Conservation (phyloP, 2,797 vertebrate genomes). For the Iguana delicatissima region DNA sequence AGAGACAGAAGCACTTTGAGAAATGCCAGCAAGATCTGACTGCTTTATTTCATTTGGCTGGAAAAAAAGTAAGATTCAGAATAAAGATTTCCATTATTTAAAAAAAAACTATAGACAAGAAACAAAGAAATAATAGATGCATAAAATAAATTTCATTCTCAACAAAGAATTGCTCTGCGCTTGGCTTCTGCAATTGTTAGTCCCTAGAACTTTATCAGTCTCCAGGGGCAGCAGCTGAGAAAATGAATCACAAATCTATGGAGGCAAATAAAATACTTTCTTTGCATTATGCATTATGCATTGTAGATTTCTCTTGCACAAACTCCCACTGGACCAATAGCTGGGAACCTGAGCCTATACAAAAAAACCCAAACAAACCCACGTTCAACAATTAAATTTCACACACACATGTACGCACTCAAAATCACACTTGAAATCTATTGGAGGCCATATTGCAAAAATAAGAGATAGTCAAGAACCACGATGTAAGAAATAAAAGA, state of each 20-base stretch:
- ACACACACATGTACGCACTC: background rate
- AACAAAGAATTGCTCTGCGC: background rate
- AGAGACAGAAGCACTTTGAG: slow-evolving; percentile 18
- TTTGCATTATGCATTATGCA: slow-evolving; percentile 48
- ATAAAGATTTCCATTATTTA: slow-evolving; percentile 22
- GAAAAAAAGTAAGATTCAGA: slow-evolving; percentile 32
- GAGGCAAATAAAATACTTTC: slow-evolving; percentile 57
- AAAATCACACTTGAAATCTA: background rate
- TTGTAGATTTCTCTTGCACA: slow-evolving; percentile 28
- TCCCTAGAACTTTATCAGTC: slow-evolving; percentile 36
- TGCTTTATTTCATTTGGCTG: slow-evolving; percentile 28
- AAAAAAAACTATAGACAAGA: slow-evolving; percentile 3
- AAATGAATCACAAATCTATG: slow-evolving; percentile 52
- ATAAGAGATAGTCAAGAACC: background rate
- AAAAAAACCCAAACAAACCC: slow-evolving; percentile 2
- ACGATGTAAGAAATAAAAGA: background rate
- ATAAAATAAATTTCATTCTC: slow-evolving; percentile 11
- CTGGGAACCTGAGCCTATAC: slow-evolving; percentile 25
- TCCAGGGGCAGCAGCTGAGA: slow-evolving; percentile 33
- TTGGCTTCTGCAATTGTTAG: slow-evolving; percentile 34
- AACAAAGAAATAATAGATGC: slow-evolving; percentile 25
- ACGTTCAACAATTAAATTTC: slow-evolving; percentile 44
- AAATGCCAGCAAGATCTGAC: slow-evolving; percentile 16
- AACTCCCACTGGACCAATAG: slow-evolving; percentile 22
- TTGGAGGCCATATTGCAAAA: background rate